Evolutionary conservation across 2,797 vertebrate genomes (phyloP).

Genomic region (Schizopygopsis malacanthus): DNA sequence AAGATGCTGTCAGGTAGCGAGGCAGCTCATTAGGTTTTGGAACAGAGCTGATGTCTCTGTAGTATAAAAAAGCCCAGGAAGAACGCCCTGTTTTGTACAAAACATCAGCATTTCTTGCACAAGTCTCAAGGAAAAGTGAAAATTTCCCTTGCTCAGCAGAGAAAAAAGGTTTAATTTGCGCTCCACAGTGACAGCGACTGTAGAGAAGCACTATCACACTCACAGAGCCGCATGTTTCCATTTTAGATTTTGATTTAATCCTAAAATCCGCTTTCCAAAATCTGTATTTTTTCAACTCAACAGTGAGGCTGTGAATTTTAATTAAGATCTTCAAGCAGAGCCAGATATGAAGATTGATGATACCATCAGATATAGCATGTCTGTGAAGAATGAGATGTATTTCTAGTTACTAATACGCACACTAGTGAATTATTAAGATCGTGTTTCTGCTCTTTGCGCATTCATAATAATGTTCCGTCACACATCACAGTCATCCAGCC

Average conservation of each 20-base stretch:
- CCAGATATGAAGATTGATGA: slow-evolving; percentile 46
- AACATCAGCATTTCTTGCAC: slow-evolving; percentile 15
- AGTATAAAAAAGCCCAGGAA: neutral
- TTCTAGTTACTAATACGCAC: slow-evolving; percentile 36
- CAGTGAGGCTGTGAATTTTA: slow-evolving; percentile 26
- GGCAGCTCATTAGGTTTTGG: slow-evolving; percentile 7
- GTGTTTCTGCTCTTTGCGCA: slow-evolving; percentile 22
- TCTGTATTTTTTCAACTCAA: slow-evolving; percentile 20
- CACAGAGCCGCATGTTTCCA: slow-evolving; percentile 26
- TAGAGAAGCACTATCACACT: slow-evolving; percentile 34
- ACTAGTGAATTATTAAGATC: slow-evolving; percentile 39
- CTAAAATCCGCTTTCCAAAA: slow-evolving; percentile 28
- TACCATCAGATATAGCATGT: slow-evolving; percentile 30
- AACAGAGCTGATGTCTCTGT: neutral
- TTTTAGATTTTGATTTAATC: slow-evolving; percentile 39
- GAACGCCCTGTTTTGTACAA: neutral
- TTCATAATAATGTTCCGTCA: slow-evolving; percentile 34
- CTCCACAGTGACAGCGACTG: slow-evolving; percentile 9
- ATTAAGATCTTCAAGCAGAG: slow-evolving; percentile 42
- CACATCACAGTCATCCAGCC: slow-evolving; percentile 28
- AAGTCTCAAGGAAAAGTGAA: slow-evolving; percentile 14
- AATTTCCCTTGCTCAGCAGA: neutral
- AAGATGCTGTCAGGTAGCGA: neutral
- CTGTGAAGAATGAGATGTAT: slow-evolving; percentile 46
- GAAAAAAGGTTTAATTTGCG: slow-evolving; percentile 4